Evolutionary conservation across 2,113 vertebrate species (phyloP).

Genomic region (Hippolais icterina): DNA sequence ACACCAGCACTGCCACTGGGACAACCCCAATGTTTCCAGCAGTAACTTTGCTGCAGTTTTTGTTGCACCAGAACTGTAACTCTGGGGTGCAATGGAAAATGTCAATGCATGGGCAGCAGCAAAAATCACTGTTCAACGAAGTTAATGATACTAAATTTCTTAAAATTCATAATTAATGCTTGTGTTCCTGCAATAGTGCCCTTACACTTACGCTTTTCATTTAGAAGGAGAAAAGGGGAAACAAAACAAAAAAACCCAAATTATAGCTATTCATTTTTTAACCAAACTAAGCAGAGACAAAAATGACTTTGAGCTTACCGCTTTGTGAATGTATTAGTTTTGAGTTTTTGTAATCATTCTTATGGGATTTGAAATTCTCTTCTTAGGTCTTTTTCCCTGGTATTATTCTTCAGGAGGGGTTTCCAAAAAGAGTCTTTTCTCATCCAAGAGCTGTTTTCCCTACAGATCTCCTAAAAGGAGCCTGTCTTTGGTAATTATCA

Average conservation of each 20-base stretch:
- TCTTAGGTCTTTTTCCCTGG: background rate
- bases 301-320: background rate
- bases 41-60: background rate
- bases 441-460: background rate
- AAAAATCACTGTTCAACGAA: background rate
- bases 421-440: background rate
- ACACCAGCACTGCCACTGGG: background rate
- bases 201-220: background rate
- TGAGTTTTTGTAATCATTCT: background rate
- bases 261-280: background rate
- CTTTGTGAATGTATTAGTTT: background rate
- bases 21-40: background rate
- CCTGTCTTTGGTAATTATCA: slow-evolving; percentile 45
- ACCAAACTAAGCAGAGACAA: background rate
- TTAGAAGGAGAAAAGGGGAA: background rate
- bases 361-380: background rate
- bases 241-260: background rate
- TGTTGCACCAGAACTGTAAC: background rate
- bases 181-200: background rate
- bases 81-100: background rate
- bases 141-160: background rate
- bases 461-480: slow-evolving; percentile 22
- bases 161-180: background rate
- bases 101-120: background rate
- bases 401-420: background rate